These are phyloP conservation scores for Drosophila anomelani DNA, from an alignment of 2,888 invertebrate species.

Conservation along the genomic window DNA sequence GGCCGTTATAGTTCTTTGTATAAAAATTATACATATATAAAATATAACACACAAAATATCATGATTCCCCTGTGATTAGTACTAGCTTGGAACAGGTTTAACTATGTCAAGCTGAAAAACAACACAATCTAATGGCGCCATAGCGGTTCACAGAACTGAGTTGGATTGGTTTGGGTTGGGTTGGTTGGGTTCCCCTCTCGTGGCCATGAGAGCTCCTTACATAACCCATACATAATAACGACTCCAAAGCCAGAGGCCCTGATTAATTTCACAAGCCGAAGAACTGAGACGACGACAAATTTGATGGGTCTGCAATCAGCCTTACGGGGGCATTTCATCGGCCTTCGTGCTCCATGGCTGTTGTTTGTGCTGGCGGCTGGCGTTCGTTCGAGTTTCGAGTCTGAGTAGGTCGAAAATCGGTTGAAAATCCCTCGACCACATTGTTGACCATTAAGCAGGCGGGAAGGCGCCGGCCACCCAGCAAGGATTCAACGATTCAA, in stretches of 20 bases:
- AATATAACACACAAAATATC: neutral
- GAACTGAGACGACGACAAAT: constrained; percentile 30
- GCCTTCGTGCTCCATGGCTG: constrained; percentile 6
- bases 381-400: neutral
- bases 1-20: neutral
- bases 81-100: constrained; percentile 16
- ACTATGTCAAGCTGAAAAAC: neutral
- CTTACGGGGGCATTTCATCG: constrained; percentile 17
- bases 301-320: constrained; percentile 35
- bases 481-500: constrained; percentile 2
- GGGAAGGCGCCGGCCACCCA: neutral
- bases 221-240: constrained; percentile 24
- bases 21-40: neutral
- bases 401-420: constrained; percentile 33
- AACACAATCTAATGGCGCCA: neutral
- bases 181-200: neutral
- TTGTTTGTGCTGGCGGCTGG: neutral
- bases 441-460: constrained; percentile 29
- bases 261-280: constrained; percentile 27
- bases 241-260: constrained; percentile 8
- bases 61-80: constrained; percentile 2
- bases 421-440: constrained; percentile 22
- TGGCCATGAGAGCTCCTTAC: constrained; percentile 7
- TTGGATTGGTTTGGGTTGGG: neutral
- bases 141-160: constrained; percentile 15